phyloP scores from a whole-genome alignment of 2,113 vertebrate genomes.

The Typhlomys cinereus region DNA sequence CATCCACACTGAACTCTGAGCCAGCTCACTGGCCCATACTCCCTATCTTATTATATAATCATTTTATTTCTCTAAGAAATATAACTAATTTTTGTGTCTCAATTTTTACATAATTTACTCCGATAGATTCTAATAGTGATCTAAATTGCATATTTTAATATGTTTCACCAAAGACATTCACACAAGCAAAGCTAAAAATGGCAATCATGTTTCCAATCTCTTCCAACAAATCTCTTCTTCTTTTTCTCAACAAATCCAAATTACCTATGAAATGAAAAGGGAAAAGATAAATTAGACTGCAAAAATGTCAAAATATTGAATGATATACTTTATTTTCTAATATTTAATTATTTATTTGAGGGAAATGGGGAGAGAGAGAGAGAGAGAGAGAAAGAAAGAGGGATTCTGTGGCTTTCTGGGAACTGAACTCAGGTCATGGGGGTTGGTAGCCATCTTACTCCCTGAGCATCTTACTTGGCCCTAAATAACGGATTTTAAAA shows the following conservation, averaged over 20 bases:
- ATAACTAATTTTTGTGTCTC: not conserved
- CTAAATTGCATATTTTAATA: conserved; percentile 4
- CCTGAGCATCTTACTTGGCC: no score
- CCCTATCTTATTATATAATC: not conserved
- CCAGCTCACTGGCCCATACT: not conserved
- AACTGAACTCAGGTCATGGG: no score
- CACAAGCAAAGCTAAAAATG: not conserved
- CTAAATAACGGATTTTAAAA: not conserved
- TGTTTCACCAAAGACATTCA: not conserved
- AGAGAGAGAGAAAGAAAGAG: no score
- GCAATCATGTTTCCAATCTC: not conserved
- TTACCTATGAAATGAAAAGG: not conserved
- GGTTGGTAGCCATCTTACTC: no score
- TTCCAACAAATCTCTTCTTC: not conserved
- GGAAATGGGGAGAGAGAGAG: no score
- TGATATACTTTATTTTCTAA: not conserved
- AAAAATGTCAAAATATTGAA: not conserved
- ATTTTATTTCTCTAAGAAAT: conserved; percentile 24
- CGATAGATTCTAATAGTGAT: not conserved
- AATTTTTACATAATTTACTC: not conserved
- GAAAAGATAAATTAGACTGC: not conserved
- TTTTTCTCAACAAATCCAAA: not conserved
- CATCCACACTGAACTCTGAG: no score
- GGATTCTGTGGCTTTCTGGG: no score
- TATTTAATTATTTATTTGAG: no score